Conservation (phyloP, 1,140 invertebrate species). For the Linepithema humile region DNA sequence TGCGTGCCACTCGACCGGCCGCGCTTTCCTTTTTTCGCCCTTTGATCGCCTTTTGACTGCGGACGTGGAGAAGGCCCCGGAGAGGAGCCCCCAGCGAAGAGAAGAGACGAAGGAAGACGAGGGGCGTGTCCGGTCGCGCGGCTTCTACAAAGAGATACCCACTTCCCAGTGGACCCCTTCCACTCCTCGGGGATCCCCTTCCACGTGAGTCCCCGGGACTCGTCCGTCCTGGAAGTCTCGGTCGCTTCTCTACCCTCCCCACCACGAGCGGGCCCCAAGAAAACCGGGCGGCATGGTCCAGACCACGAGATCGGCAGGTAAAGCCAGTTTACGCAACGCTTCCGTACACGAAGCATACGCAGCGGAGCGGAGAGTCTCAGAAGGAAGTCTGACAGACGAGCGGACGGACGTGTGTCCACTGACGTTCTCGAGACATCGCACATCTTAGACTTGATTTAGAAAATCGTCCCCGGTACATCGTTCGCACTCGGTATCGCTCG, state of each 20-base stretch:
- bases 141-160: constrained; percentile 81
- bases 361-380: constrained; percentile 9
- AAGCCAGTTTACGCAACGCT: constrained; percentile 82
- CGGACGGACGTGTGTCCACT: not conserved
- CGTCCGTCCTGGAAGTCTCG: constrained; percentile 35
- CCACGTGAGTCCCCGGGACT: constrained; percentile 69
- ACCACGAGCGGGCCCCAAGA: constrained; percentile 75
- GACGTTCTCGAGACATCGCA: not conserved
- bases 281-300: constrained; percentile 83
- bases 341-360: constrained; percentile 76
- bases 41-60: constrained; percentile 59
- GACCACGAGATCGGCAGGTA: constrained; percentile 80
- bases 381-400: not conserved
- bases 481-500: not conserved
- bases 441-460: not conserved
- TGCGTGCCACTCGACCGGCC: constrained; percentile 55
- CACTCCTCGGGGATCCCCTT: constrained; percentile 74
- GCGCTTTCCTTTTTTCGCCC: constrained; percentile 46
- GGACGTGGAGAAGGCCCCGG: not conserved
- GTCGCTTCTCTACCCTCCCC: constrained; percentile 55
- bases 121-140: constrained; percentile 81
- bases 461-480: not conserved
- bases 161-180: constrained; percentile 77
- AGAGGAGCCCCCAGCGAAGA: constrained; percentile 77
- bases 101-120: constrained; percentile 72